phyloP scores from a whole-genome alignment of 1,140 invertebrate species.

The Caenorhabditis remanei region DNA sequence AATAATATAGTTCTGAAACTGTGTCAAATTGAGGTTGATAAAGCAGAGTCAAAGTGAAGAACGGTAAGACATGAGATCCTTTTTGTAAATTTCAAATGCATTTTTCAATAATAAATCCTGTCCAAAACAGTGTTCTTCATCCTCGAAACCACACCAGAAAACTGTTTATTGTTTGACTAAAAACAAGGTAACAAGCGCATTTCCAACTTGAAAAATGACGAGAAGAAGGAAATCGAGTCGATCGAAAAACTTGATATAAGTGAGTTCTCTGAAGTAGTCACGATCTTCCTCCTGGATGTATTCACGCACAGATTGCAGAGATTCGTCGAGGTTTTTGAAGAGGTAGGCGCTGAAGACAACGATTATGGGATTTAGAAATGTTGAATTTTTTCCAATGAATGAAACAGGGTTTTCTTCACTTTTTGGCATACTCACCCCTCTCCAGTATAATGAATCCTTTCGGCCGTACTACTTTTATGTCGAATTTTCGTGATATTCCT shows the following conservation, averaged over 20 bases:
- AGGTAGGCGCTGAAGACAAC: conserved; percentile 3
- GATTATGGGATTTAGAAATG: no score
- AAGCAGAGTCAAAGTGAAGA: no score
- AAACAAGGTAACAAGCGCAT: conserved; percentile 47
- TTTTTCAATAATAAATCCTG: no score
- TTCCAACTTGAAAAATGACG: conserved; percentile 60
- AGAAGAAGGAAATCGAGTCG: conserved; percentile 57
- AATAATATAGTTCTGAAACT: no score
- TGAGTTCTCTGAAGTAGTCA: conserved; percentile 39
- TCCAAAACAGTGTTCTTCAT: no score
- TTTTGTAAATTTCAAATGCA: no score
- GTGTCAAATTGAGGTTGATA: no score
- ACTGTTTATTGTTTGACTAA: neutral
- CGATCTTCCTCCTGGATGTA: conserved; percentile 58
- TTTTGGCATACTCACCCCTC: neutral
- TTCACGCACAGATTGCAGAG: conserved; percentile 41
- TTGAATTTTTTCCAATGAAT: no score
- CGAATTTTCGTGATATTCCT: conserved; percentile 43
- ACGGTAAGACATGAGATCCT: no score
- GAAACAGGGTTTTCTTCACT: no score
- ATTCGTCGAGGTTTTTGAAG: conserved; percentile 43
- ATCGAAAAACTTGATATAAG: conserved; percentile 63
- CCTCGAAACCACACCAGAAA: no score
- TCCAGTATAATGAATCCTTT: conserved; percentile 10
- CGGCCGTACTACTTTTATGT: conserved; percentile 2